Evolutionary conservation across 2,797 vertebrate species (phyloP).

Genomic region (Centroberyx gerrardi): DNA sequence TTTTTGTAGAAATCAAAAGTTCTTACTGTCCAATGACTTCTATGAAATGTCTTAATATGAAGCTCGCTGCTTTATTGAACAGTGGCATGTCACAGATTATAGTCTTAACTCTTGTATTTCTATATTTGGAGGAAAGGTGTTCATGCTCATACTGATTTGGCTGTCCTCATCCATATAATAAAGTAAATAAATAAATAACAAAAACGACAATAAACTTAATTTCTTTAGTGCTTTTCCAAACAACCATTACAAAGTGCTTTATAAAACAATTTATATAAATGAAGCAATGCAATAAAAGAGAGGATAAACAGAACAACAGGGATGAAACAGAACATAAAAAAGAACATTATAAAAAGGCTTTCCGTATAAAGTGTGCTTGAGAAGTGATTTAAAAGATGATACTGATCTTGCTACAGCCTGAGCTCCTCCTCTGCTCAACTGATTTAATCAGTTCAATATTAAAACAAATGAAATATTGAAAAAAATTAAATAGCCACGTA

Average conservation of each 20-base stretch:
- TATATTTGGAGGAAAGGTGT: not conserved
- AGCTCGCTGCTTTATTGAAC: constrained; percentile 1
- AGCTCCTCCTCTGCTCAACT: too few species aligned
- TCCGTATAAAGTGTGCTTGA: too few species aligned
- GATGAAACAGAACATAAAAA: not conserved
- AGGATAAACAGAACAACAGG: not conserved
- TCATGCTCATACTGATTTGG: not conserved
- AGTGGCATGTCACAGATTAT: constrained; percentile 2
- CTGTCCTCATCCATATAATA: not conserved
- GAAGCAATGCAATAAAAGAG: not conserved
- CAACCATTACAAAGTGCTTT: not conserved
- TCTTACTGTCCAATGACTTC: not conserved
- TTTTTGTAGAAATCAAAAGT: not conserved
- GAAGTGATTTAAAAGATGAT: too few species aligned
- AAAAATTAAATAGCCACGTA: not conserved
- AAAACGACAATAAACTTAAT: not conserved
- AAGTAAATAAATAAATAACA: not conserved
- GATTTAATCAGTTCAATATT: not conserved
- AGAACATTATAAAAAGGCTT: too few species aligned
- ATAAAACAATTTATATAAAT: too few species aligned
- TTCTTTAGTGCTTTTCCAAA: not conserved
- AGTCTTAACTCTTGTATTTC: not conserved
- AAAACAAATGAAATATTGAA: not conserved
- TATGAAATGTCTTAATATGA: not conserved
- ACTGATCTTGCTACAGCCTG: too few species aligned